Percentiles rank a stretch among this genome's conserved stretches.
These are phyloP conservation scores for Caenorhabditis sp. DNA, from an alignment of 2,888 invertebrate genomes.

Conservation along the genomic window DNA sequence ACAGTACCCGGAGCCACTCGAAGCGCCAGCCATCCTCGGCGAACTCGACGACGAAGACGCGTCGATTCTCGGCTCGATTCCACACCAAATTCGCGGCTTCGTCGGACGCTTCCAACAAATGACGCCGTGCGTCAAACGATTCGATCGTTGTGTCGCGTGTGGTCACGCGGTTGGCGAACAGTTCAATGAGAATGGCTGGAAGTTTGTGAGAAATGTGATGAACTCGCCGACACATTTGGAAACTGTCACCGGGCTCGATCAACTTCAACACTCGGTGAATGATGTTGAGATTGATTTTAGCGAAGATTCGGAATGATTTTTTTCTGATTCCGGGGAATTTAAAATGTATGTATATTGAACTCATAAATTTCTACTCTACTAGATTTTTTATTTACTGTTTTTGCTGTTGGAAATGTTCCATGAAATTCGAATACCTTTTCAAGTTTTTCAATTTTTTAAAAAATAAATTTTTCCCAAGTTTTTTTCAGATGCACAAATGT, in stretches of 20 bases:
- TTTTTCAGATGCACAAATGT: slow-evolving; percentile 24
- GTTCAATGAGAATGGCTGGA: slow-evolving; percentile 50
- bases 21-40: slow-evolving; percentile 34
- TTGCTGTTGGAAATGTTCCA: not conserved
- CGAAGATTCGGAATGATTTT: slow-evolving; percentile 24
- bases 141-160: slow-evolving; percentile 91
- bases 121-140: slow-evolving; percentile 84
- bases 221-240: slow-evolving; percentile 81
- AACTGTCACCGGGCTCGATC: slow-evolving; percentile 82
- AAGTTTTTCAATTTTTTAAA: not conserved
- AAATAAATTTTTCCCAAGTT: not conserved
- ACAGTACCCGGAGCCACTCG: slow-evolving; percentile 82
- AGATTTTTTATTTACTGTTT: too few species aligned
- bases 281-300: slow-evolving; percentile 49
- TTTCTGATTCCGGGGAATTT: too few species aligned
- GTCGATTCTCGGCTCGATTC: slow-evolving; percentile 63
- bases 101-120: slow-evolving; percentile 80
- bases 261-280: slow-evolving; percentile 72
- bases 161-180: slow-evolving; percentile 74
- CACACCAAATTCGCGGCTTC: slow-evolving; percentile 83
- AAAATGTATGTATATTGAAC: slow-evolving; percentile 1
- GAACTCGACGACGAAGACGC: slow-evolving; percentile 46
- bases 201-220: slow-evolving; percentile 54
- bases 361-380: too few species aligned
- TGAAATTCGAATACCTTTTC: not conserved